phyloP scores from a whole-genome alignment of 2,888 invertebrate genomes.

The Malthinus seriepunctatus region DNA sequence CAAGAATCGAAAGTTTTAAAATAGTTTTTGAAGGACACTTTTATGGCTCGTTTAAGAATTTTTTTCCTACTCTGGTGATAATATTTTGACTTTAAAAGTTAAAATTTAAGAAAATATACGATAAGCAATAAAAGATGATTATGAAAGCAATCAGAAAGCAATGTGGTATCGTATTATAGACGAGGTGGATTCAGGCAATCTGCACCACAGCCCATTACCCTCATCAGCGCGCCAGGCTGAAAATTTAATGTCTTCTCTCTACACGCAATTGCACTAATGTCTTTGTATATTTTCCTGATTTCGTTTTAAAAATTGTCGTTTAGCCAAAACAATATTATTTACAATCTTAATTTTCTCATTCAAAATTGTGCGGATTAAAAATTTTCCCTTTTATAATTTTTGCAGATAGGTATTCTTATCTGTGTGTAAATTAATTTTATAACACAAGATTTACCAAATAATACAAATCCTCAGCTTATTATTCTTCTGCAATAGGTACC shows the following conservation, averaged over 20 bases:
- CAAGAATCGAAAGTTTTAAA: no score
- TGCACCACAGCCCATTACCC: constrained; percentile 52
- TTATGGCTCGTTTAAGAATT: no score
- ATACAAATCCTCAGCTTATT: no score
- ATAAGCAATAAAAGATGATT: constrained; percentile 34
- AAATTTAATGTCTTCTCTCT: constrained; percentile 53
- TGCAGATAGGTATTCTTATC: no score
- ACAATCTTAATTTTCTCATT: constrained; percentile 13
- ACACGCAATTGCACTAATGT: constrained; percentile 54
- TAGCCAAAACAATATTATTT: constrained; percentile 23
- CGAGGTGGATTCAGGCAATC: constrained; percentile 50
- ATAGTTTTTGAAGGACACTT: no score
- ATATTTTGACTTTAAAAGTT: not conserved
- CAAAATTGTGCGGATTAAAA: no score
- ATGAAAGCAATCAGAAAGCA: constrained; percentile 35
- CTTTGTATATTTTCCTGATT: constrained; percentile 48
- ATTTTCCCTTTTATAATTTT: no score
- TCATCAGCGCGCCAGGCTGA: constrained; percentile 52
- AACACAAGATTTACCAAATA: no score
- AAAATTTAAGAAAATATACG: constrained; percentile 18
- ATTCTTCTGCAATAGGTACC: no score
- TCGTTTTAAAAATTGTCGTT: constrained; percentile 34
- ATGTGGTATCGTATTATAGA: constrained; percentile 39
- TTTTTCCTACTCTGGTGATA: no score
- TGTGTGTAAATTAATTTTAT: no score